Evolutionary conservation across 2,888 invertebrate species (phyloP), one percentile per base, ranked within the genome.

Genomic region (Eristalinus sepulchralis): DNA sequence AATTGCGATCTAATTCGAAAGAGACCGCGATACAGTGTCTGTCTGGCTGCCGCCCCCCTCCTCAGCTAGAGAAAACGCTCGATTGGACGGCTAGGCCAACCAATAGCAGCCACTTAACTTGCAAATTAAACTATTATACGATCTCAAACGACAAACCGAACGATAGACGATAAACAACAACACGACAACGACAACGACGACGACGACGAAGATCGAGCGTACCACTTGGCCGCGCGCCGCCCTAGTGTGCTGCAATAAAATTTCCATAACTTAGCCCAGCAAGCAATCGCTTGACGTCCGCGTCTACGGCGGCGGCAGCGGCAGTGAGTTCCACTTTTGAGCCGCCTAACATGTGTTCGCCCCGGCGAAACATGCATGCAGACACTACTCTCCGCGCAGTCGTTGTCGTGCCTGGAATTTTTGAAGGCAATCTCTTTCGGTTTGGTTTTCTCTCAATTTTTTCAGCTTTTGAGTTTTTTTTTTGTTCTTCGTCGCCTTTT

Each of bases 41-140:
- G 47, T 47, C 47, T 47, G 47, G 47, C 17, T 47, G 2, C 9
- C 17, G 4, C 47, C n/a, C 17, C 47, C 17, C 47, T 47, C 47
- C 47, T 17, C 8, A 17, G 47, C 47, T 39, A 47, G 47, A 47
- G 17, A 8, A 6, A 17, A 1, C 47, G 47, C 47, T 31, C 67
- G 85, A 85, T 85, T 85, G 85, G 85, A 81, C 77, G 64, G 39
- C 73, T 70, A 60, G 53, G 11, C 55, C 64, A 85, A 59, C 85
- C 85, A 85, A 85, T 85, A 64, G 82, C 82, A 85, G 77, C 72
- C 72, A 85, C 81, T 85, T 85, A 77, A 85, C 77, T 85, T 77
- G 82, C 77, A 85, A 85, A 82, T 82, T 78, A 81, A 85, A 81
- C 82, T 85, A 85, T 81, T 81, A 81, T 85, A 70, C 85, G 72